Evolutionary conservation across 23 tunicate species (phyloP), one percentile per base, ranked within the genome.

Genomic region (Oikopleura dioica): DNA sequence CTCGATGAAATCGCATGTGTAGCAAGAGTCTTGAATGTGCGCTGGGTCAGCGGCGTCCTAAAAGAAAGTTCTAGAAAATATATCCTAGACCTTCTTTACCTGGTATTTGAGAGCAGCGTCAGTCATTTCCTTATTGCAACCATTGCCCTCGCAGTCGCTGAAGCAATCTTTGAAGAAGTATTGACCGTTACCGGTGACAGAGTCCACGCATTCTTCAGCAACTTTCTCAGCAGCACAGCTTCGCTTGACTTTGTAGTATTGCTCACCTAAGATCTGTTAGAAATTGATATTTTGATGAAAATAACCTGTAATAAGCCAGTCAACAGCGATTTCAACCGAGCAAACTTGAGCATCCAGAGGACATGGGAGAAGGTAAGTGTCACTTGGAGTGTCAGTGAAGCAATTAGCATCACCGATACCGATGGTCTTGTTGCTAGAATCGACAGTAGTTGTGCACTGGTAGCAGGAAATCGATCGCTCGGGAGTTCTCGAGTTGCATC

Each of bases 111-210:
- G n/a, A n/a, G n/a, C 33, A 16, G 72, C 72, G 33, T 2, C 72
- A 21, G 16, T 31, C 72, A 63, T 63, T 12, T 28, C 72, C 16
- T 63, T 21, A 63, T 63, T 63, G 33, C 72, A 63, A 24, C 30
- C 72, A 63, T 63, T 63, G 33, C 26, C 72, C 26, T 28, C 33
- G 26, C 72, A 63, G 72, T 63, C 16, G 33, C 26, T 5, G 72
- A 63, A 63, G 26, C 72, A 63, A 63, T 63, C 72, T 63, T 63
- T 63, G 72, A n/a, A n/a, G n/a, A n/a, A n/a, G n/a, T n/a, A n/a
- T n/a, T n/a, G n/a, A n/a, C n/a, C n/a, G n/a, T n/a, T n/a, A n/a
- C n/a, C n/a, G n/a, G n/a, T n/a, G n/a, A n/a, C n/a, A n/a, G n/a
- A n/a, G n/a, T n/a, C n/a, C n/a, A n/a, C n/a, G n/a, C n/a, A n/a